phyloP scores from a whole-genome alignment of 1,140 invertebrate species.

The Neodiprion lecontei region DNA sequence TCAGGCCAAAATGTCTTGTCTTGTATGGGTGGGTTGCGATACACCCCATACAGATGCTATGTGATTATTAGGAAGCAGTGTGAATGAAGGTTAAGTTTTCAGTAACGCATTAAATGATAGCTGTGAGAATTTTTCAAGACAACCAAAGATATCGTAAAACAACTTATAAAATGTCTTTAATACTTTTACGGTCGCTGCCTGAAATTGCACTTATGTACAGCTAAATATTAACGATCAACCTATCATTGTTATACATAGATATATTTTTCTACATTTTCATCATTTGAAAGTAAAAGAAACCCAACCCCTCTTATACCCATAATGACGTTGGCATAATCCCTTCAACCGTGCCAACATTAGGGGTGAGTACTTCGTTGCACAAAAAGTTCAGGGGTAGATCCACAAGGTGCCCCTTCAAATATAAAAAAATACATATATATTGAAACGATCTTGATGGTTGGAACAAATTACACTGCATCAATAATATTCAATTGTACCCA shows the following conservation, averaged over 20 bases:
- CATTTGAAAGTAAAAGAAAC: neutral
- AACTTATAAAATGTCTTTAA: too few relatives aligned
- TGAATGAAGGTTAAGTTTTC: too few relatives aligned
- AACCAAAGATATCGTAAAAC: too few relatives aligned
- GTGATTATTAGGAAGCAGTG: too few relatives aligned
- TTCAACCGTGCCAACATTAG: constrained; percentile 80
- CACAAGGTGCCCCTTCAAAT: constrained; percentile 77
- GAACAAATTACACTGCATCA: neutral
- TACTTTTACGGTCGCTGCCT: too few relatives aligned
- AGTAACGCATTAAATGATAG: too few relatives aligned
- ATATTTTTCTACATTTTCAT: neutral
- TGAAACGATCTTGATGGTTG: neutral
- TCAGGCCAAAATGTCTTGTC: too few relatives aligned
- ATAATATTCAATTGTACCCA: constrained; percentile 25
- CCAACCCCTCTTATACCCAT: constrained; percentile 69
- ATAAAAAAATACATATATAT: constrained; percentile 8
- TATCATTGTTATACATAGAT: neutral
- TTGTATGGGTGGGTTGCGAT: too few relatives aligned
- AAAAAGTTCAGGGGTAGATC: constrained; percentile 88
- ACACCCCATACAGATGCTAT: too few relatives aligned
- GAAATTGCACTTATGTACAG: too few relatives aligned
- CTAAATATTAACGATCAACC: too few relatives aligned
- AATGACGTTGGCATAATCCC: constrained; percentile 81
- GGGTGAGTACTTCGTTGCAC: constrained; percentile 81
- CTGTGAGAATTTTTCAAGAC: too few relatives aligned